These are phyloP conservation scores for Sterrhoptilus dennistouni DNA, from an alignment of 2,113 vertebrate species.

Conservation along the genomic window DNA sequence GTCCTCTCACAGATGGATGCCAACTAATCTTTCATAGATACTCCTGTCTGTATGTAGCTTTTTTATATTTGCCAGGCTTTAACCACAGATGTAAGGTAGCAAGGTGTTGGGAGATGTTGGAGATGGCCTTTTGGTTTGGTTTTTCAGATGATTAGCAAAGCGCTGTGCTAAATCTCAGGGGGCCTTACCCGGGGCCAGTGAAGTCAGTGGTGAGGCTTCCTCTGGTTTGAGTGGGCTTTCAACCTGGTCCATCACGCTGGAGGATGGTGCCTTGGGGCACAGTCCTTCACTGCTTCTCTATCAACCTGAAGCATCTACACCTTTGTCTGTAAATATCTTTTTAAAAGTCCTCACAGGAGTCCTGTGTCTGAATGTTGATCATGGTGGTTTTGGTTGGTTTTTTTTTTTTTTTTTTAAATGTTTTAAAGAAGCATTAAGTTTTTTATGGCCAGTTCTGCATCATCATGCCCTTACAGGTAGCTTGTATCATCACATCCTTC, in stretches of 20 bases:
- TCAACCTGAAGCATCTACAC: not conserved
- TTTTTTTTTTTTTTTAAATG: not conserved
- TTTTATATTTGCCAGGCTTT: constrained; percentile 47
- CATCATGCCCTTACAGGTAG: not conserved
- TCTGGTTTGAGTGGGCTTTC: not conserved
- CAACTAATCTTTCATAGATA: not conserved
- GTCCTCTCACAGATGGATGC: not conserved
- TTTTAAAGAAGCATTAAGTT: not conserved
- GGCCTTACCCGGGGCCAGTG: not conserved
- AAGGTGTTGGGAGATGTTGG: not conserved
- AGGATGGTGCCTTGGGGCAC: not conserved
- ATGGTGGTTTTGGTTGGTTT: not conserved
- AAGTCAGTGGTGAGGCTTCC: not conserved
- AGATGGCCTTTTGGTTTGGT: not conserved
- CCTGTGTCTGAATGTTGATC: not conserved
- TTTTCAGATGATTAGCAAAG: not conserved
- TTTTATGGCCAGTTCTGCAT: constrained; percentile 31
- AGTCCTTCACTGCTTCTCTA: not conserved
- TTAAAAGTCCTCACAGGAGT: constrained; percentile 17
- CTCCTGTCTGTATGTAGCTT: not conserved
- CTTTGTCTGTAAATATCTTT: constrained; percentile 24
- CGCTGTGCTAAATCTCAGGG: not conserved
- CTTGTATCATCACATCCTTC: not conserved
- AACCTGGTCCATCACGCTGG: accelerated
- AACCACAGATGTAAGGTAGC: not conserved